Base-by-base conservation (phyloP, 35 echinoderm and acorn worm species). In the Stichopus chloronotus region DNA sequence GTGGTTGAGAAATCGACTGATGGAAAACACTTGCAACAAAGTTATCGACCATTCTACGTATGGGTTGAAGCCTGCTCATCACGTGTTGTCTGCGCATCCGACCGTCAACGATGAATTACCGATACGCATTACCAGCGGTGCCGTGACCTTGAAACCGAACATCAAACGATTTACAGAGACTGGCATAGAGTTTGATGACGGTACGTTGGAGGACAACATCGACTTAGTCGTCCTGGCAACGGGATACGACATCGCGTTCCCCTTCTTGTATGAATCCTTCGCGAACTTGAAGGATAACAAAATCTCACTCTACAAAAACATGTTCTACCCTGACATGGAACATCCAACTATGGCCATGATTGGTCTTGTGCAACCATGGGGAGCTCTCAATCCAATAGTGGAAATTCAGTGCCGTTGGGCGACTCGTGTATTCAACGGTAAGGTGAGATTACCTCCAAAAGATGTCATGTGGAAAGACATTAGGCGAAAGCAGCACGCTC, bases 351-450 rank as follows among this genome's bases (percentile, higher is more conserved):
- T 97, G 20, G 94, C 96, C 23, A 58, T 97, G 21, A 86, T 95
- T 72, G 96, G 96, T 25, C 72, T 93, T 6, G 12, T 43, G 30
- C 30, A 43, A 43, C 30, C 30, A 43, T 43, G 30, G 30, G 94
- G 96, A 8, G 79, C 94, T 14, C 69, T 93, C 10, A 91, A 86
- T 13, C 94, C 96, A 13, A 56, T 90, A 7, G 57, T 87, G 8
- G 96, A 97, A 57, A 59, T 97, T 4, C 96, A 97, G 61, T 81
- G 92, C 25, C 96, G 96, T n/a, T 97, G 96, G 96, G 94, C 92
- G 13, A 13, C 89, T 8, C 78, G 92, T 19, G 83, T 97, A 0
- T 93, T 97, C 57, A 95, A 95, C 65, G 94, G 96, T 14, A 83
- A 76, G 23, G 84, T 24, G 9, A 72, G 90, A n/a, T 92, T 96